Conservation (phyloP, 2,797 vertebrate species). For the Tachyglossus aculeatus region DNA sequence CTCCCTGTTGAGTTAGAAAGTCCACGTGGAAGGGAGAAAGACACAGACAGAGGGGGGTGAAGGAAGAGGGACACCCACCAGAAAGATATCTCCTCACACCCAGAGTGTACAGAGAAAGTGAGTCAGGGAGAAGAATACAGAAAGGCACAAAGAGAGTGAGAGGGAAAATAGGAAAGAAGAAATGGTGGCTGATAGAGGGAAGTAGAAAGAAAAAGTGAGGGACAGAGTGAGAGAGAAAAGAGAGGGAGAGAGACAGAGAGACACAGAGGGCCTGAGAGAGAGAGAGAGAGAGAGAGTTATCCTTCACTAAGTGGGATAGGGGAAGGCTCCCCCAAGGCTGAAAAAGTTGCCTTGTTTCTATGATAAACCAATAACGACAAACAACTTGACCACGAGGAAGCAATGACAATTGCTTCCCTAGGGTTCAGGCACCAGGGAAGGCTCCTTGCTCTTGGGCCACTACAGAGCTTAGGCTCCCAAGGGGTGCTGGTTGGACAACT, state of each 20-base stretch:
- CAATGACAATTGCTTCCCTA: neutral
- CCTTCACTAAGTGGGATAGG: too few species aligned
- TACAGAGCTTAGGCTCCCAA: too few species aligned
- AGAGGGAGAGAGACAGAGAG: neutral
- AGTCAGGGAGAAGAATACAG: neutral
- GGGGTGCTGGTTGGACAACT: too few species aligned
- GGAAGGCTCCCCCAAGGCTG: neutral
- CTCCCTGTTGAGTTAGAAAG: neutral
- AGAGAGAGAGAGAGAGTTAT: neutral
- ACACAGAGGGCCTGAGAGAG: too few species aligned
- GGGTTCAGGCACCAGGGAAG: neutral
- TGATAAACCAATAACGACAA: too few species aligned
- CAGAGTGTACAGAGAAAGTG: neutral
- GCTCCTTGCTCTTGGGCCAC: neutral
- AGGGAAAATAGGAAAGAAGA: neutral
- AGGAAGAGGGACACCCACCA: neutral
- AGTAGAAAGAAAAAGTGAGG: neutral
- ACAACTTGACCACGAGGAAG: neutral
- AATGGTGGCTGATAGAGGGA: neutral
- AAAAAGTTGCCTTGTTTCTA: too few species aligned
- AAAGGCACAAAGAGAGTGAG: neutral
- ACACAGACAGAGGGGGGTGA: neutral
- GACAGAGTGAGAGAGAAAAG: neutral
- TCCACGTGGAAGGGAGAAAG: neutral
- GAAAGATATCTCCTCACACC: too few species aligned